phyloP scores from a whole-genome alignment of 2,888 invertebrate species.

The Dryobota labecula region DNA sequence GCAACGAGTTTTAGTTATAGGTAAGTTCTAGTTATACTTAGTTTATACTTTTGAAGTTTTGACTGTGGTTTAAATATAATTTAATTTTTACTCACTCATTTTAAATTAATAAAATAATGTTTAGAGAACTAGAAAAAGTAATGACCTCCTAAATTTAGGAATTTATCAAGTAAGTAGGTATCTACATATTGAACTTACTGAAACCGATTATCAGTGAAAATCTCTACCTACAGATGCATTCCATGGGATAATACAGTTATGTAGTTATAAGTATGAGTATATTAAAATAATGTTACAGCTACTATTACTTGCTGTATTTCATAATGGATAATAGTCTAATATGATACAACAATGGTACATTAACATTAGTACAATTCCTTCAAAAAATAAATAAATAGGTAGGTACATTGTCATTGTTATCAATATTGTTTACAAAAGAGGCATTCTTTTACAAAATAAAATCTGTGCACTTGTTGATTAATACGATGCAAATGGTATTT shows the following conservation, averaged over 20 bases:
- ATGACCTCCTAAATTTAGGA: background rate
- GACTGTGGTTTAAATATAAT: background rate
- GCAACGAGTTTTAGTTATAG: slow-evolving; percentile 26
- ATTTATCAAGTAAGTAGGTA: background rate
- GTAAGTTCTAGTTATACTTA: slow-evolving; percentile 37
- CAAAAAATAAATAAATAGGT: background rate
- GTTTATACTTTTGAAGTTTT: slow-evolving; percentile 3
- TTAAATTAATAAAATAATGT: background rate
- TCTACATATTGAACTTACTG: background rate
- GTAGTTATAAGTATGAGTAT: background rate
- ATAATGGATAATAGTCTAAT: background rate
- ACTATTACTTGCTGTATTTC: background rate
- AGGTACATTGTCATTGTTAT: slow-evolving; percentile 3
- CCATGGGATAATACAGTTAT: background rate
- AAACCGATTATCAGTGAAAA: background rate
- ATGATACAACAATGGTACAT: background rate
- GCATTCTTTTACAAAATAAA: background rate
- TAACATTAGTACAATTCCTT: too few species aligned
- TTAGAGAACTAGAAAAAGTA: background rate
- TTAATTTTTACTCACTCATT: background rate
- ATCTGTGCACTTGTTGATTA: background rate
- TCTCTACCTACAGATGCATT: slow-evolving; percentile 1
- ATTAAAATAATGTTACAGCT: background rate
- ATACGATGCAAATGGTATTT: slow-evolving; percentile 4
- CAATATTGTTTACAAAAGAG: slow-evolving; percentile 6